phyloP scores from a whole-genome alignment of 2,797 vertebrate species.

The Arrhamphus sclerolepis region DNA sequence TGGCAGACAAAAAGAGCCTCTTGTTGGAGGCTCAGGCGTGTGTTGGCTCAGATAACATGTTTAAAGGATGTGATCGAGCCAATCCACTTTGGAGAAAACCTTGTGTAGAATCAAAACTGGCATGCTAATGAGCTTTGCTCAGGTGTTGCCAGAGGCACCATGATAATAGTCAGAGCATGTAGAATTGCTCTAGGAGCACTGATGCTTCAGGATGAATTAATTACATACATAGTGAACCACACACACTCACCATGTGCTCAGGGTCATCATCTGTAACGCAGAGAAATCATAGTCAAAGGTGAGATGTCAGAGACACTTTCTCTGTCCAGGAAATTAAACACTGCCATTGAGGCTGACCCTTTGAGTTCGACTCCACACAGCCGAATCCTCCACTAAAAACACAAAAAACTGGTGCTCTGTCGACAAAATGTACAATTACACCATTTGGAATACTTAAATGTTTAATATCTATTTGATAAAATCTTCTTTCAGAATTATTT shows the following conservation, averaged over 20 bases:
- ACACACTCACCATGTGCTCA: slow-evolving; percentile 6
- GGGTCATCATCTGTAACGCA: slow-evolving; percentile 9
- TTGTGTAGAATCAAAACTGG: slow-evolving; percentile 58
- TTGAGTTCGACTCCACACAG: slow-evolving; percentile 16
- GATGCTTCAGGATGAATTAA: slow-evolving; percentile 52
- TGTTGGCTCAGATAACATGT: slow-evolving; percentile 56
- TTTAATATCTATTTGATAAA: slow-evolving; percentile 31
- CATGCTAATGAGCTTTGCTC: slow-evolving; percentile 75
- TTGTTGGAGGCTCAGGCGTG: slow-evolving; percentile 39
- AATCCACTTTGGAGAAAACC: slow-evolving; percentile 54
- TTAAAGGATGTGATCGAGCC: slow-evolving; percentile 64
- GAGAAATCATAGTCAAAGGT: slow-evolving; percentile 42
- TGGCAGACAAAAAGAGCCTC: slow-evolving; percentile 41
- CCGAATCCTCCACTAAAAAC: slow-evolving; percentile 7
- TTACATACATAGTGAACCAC: slow-evolving; percentile 25
- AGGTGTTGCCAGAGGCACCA: slow-evolving; percentile 76
- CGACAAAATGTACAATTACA: slow-evolving; percentile 14
- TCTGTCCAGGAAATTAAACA: slow-evolving; percentile 60
- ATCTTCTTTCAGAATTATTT: slow-evolving; percentile 60
- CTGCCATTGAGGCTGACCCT: slow-evolving; percentile 29
- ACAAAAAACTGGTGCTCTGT: slow-evolving; percentile 7
- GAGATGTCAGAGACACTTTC: slow-evolving; percentile 35
- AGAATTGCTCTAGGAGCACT: slow-evolving; percentile 53
- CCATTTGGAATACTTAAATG: slow-evolving; percentile 27
- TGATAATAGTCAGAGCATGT: slow-evolving; percentile 75